Base-by-base conservation (phyloP, 2,888 invertebrate genomes). In the Hypomecis atomaria region DNA sequence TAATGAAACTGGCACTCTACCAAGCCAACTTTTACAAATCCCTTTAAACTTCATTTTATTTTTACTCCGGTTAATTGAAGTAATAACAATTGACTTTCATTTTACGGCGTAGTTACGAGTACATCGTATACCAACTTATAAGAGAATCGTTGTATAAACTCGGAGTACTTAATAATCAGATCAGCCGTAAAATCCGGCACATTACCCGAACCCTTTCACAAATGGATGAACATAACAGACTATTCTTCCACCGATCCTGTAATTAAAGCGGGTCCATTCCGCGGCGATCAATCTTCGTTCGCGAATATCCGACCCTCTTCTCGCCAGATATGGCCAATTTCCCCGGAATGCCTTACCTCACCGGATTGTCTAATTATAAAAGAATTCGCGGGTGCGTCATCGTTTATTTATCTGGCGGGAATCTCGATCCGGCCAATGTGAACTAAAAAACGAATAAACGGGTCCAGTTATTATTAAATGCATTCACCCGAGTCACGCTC, bases 371-470 rank as follows among this genome's bases (percentile, higher is more conserved):
- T 82, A 79, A 82, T 82, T 82, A 81, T 77, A 79, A 78, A 82
- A 76, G 81, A 81, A 82, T 82, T 79, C 74, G 73, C 73, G 57
- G 65, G 70, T 78, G 81, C 73, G 78, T 82, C 82, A 82, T 81
- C 67, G 73, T 80, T 78, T 77, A 79, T 76, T 76, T 76, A 81
- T 77, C 76, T 73, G 76, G 66, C 71, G 60, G 69, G 76, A 75
- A 81, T 79, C 81, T 76, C 67, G 70, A 70, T 66, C 65, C 71
- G 34, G 59, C 65, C 73, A 71, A 72, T 70, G 69, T 66, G 62
- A 61, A 70, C 67, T 76, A 78, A 75, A 75, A 77, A 71, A 65
- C 57, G 66, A 65, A 55, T 47, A 65, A 66, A 58, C 50, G 50
- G 38, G 34, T 52, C 48, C 57, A 53, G 66, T 74, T 78, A 76